Evolutionary conservation across 2,888 invertebrate genomes (phyloP), one percentile per base, ranked within the genome.

Genomic region (Griposia aprilina): DNA sequence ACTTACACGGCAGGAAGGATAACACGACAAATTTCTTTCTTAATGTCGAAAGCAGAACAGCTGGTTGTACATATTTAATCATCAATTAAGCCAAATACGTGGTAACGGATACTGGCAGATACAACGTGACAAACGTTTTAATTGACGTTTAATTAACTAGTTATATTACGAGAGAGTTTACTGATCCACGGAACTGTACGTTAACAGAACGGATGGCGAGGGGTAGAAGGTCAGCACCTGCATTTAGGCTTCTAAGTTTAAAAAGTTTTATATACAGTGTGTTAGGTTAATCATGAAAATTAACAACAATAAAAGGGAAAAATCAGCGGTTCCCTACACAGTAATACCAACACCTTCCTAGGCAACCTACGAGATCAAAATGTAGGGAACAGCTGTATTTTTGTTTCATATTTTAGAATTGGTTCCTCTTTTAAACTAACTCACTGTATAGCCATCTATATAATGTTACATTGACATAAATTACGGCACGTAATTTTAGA

Each of bases 61-160:
- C 6, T 68, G n/a, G 30, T 63, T 23, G 59, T 26, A 48, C 65
- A 78, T 78, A 80, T 26, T 41, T 60, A 81, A 78, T 69, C 20
- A 60, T 48, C 65, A 30, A 78, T 81, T 60, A 81, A 55, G 13
- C 83, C 80, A 48, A 68, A 75, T 83, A 60, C 15, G 69, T 69
- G 59, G 20, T 8, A 57, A n/a, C 26, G 17, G 17, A 26, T 3
- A 15, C 8, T 15, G n/a, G 23, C 57, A 66, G 36, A 10, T 1
- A 30, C 59, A 26, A 78, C 83, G 80, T 81, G 80, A 81, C 78
- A 5, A 15, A n/a, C 48, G 17, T 70, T 36, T 41, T 83, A 78
- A 83, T 83, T 36, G 69, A 41, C 15, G 17, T 41, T 70, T 83
- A 52, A 66, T 83, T 66, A 30, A 66, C 65, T 59, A 30, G 2